Base-by-base conservation (phyloP, 1,140 invertebrate species). In the Eueides isabella region DNA sequence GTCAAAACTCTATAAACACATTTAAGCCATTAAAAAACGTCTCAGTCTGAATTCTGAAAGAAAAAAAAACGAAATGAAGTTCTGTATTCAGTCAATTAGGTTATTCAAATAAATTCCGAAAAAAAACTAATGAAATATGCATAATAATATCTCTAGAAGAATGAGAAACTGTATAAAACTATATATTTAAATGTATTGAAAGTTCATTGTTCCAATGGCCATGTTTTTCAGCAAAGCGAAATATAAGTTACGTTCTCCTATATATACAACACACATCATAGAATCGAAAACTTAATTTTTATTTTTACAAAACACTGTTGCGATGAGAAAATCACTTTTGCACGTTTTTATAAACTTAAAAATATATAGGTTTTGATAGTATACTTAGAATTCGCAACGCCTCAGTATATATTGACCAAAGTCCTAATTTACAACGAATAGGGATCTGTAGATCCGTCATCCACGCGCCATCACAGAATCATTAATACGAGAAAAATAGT, bases 31-130 rank as follows among this genome's bases (percentile, higher is more conserved):
- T 79, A 78, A 65, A 81, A 77, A 71, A 55, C 48, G 29, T 67
- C 66, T 82, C 77, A 63, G 72, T 75, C 67, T 66, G 65, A 72
- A 64, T 31, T 78, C 86, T 92, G 87, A 86, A 91, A 91, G 87
- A 91, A 88, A 90, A 38, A 92, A 83, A 92, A 91, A 79, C 84
- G 64, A 91, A 92, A 89, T 87, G 76, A 91, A 92, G 89, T 92
- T 92, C 81, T 80, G 74, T 75, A 77, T 79, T 74, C 64, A 76
- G 74, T 48, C 67, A 85, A 79, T 72, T 85, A 90, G 87, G 87
- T 90, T 90, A 89, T 81, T 85, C 71, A 80, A 84, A 73, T 80
- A 82, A 79, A 83, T 81, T 44, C 73, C 64, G 70, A 67, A 75
- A 38, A 80, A 79, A 55, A 44, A 48, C 26, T 16, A 55, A 66